phyloP scores from a whole-genome alignment of 2,113 vertebrate genomes.

The Perca fluviatilis region DNA sequence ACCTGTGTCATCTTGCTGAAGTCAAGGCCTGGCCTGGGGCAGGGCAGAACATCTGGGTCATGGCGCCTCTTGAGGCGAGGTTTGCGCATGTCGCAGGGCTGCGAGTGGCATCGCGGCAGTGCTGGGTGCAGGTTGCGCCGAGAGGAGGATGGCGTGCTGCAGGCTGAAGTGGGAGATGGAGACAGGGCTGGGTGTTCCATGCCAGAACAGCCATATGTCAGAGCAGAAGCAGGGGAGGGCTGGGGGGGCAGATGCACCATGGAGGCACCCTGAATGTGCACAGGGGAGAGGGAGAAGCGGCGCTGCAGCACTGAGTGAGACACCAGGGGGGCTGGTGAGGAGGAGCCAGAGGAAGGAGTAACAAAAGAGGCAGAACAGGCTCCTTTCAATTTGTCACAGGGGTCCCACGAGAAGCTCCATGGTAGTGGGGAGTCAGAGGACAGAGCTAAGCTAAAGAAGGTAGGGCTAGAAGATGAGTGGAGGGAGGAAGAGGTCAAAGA shows the following conservation, averaged over 20 bases:
- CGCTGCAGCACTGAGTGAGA: constrained; percentile 83
- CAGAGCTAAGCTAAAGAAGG: constrained; percentile 89
- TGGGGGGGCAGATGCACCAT: constrained; percentile 82
- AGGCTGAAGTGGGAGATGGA: constrained; percentile 85
- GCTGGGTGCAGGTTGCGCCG: constrained; percentile 78
- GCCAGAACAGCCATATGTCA: constrained; percentile 69
- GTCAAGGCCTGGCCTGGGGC: constrained; percentile 85
- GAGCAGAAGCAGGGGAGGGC: constrained; percentile 60
- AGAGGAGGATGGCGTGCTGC: constrained; percentile 86
- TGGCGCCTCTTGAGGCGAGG: constrained; percentile 89
- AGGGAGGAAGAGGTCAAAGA: constrained; percentile 84
- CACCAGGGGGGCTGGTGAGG: constrained; percentile 78
- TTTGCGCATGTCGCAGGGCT: constrained; percentile 90
- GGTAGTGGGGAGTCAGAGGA: constrained; percentile 84
- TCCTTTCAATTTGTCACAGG: constrained; percentile 78
- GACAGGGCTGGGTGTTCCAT: constrained; percentile 83
- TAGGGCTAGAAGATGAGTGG: constrained; percentile 87
- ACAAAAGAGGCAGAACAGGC: constrained; percentile 82
- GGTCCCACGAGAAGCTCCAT: constrained; percentile 83
- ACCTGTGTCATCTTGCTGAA: constrained; percentile 90
- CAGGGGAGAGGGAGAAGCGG: constrained; percentile 91
- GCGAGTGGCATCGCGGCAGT: constrained; percentile 90
- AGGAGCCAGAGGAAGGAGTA: constrained; percentile 81
- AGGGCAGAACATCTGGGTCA: constrained; percentile 86
- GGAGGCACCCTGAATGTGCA: constrained; percentile 87